Percentiles rank a stretch among this genome's conserved stretches.
phyloP scores from a whole-genome alignment of 1,140 invertebrate species.

The Brachionus asplanchnoidis region DNA sequence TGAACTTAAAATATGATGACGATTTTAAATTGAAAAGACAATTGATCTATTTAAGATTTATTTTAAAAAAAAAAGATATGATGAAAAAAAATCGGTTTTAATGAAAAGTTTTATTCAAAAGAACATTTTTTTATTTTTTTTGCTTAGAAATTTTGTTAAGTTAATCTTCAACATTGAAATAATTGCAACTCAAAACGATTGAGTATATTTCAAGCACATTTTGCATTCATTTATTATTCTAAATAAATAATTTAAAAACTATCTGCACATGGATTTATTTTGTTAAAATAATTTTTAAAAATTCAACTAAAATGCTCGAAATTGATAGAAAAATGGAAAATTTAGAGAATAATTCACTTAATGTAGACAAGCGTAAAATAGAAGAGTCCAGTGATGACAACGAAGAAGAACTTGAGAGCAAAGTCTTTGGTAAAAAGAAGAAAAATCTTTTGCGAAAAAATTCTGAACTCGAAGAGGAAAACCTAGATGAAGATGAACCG shows the following conservation, averaged over 20 bases:
- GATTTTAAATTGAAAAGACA: too few species aligned
- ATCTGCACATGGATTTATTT: slow-evolving; percentile 16
- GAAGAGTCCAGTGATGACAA: background rate
- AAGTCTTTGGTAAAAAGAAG: background rate
- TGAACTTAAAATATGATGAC: too few species aligned
- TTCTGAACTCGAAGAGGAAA: slow-evolving; percentile 20
- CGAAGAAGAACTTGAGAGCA: background rate
- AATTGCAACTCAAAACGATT: background rate
- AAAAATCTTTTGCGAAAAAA: slow-evolving; percentile 56
- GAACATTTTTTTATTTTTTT: background rate
- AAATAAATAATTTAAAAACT: background rate
- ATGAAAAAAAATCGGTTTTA: background rate
- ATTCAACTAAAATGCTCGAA: background rate
- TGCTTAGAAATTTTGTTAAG: background rate
- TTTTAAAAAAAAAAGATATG: too few species aligned
- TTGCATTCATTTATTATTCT: background rate
- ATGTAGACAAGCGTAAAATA: background rate
- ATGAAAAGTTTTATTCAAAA: too few species aligned
- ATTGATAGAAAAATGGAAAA: slow-evolving; percentile 44
- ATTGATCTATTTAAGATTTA: too few species aligned
- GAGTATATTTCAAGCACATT: background rate
- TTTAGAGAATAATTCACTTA: background rate
- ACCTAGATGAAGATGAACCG: slow-evolving; percentile 57
- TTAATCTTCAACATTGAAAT: background rate
- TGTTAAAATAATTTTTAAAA: background rate